These are phyloP conservation scores for Odontocerum albicorne DNA, from an alignment of 2,888 invertebrate genomes.

Conservation along the genomic window DNA sequence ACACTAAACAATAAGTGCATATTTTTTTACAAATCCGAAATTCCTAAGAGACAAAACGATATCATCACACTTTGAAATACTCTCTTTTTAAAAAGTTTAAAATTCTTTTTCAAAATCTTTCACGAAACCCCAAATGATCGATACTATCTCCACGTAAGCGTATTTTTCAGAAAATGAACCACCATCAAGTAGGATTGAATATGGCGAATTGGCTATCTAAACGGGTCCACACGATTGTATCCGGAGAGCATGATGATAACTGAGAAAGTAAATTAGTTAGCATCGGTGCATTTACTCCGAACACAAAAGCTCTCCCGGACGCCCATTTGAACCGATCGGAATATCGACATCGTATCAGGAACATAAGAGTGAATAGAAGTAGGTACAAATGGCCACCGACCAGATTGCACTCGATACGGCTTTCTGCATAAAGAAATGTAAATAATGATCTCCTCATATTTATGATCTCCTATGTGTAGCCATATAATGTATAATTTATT, in stretches of 20 bases:
- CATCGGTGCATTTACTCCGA: background rate
- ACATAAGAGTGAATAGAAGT: constrained; percentile 3
- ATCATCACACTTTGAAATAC: background rate
- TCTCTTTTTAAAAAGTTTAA: no score
- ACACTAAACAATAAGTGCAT: no score
- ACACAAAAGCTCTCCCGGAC: constrained; percentile 9
- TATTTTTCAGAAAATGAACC: no score
- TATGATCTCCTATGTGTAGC: constrained; percentile 10
- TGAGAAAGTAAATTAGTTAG: constrained; percentile 10
- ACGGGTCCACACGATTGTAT: background rate
- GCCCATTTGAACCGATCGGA: constrained; percentile 8
- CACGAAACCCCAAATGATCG: background rate
- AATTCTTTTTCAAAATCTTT: background rate
- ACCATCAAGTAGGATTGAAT: background rate
- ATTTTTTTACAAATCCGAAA: background rate
- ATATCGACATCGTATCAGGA: constrained; percentile 6
- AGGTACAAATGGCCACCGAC: constrained; percentile 4
- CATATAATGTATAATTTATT: no score
- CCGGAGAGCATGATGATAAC: constrained; percentile 12
- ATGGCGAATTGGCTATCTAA: constrained; percentile 1
- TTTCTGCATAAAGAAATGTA: constrained; percentile 8
- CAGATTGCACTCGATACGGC: constrained; percentile 16
- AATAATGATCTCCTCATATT: constrained; percentile 21
- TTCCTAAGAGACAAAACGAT: background rate
- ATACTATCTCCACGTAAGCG: background rate